Evolutionary conservation across 1,140 invertebrate genomes (phyloP).

Genomic region (Procambarus virginalis): DNA sequence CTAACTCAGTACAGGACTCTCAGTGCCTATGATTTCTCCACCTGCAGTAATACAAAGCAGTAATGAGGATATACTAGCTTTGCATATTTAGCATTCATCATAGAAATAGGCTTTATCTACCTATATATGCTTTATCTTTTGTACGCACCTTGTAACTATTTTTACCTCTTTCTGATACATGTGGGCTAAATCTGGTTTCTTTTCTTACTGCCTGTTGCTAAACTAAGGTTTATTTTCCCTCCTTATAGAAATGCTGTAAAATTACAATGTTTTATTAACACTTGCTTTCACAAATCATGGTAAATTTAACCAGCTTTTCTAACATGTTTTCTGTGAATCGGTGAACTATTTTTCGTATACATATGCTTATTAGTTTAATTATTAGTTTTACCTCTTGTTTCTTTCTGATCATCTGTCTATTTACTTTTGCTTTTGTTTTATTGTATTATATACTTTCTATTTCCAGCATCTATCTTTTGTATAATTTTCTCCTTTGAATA

Average conservation of each 20-base stretch:
- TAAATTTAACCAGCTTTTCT: background rate
- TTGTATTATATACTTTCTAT: too few relatives aligned
- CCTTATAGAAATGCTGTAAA: background rate
- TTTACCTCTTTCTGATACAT: background rate
- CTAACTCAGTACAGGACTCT: background rate
- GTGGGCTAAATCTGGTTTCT: background rate
- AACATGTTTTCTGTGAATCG: background rate
- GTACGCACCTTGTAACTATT: background rate
- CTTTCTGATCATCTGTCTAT: too few relatives aligned
- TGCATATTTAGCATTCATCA: constrained; percentile 7
- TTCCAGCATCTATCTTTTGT: too few relatives aligned
- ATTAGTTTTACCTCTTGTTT: too few relatives aligned
- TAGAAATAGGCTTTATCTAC: background rate
- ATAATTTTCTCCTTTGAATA: too few relatives aligned
- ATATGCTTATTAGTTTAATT: background rate
- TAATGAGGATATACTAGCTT: background rate
- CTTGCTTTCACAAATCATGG: background rate
- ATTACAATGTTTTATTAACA: background rate
- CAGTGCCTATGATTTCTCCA: background rate
- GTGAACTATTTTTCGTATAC: background rate
- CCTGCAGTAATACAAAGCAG: background rate
- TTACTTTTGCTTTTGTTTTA: too few relatives aligned
- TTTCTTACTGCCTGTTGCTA: background rate
- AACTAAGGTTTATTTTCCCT: background rate
- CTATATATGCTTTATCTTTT: background rate